Evolutionary conservation across 2,888 invertebrate species (phyloP).

Genomic region (Hypena proboscidalis): DNA sequence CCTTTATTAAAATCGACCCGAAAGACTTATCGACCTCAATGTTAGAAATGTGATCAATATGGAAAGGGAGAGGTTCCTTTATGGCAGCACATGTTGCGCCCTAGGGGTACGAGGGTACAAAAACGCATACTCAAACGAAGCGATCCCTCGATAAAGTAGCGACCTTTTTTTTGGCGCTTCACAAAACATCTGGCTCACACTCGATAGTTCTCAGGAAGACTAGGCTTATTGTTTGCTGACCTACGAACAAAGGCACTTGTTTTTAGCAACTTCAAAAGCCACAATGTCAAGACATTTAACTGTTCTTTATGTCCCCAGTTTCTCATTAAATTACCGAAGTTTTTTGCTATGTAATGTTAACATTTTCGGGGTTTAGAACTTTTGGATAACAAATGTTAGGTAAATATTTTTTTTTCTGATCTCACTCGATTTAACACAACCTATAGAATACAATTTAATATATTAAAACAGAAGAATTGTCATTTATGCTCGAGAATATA

Average conservation of each 20-base stretch:
- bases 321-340: conserved; percentile 26
- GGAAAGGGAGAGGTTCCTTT: background rate
- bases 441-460: no score
- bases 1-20: conserved; percentile 8
- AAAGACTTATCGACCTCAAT: background rate
- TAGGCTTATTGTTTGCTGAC: no score
- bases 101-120: no score
- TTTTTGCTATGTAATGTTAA: conserved; percentile 17
- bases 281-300: conserved; percentile 18
- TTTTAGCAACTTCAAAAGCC: conserved; percentile 16
- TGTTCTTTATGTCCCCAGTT: conserved; percentile 5
- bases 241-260: conserved; percentile 32
- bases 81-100: conserved; percentile 1
- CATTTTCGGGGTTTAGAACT: conserved; percentile 18
- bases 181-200: conserved; percentile 8
- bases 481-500: no score
- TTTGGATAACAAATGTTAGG: conserved; percentile 9
- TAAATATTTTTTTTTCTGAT: conserved; percentile 8
- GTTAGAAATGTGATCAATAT: background rate
- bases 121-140: background rate
- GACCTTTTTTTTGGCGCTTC: background rate
- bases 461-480: no score
- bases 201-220: no score
- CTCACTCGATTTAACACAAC: no score
- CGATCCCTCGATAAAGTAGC: conserved; percentile 1